These are phyloP conservation scores for Galaxea fascicularis DNA, from an alignment of 92 coral and sea anemone genomes.

Conservation along the genomic window DNA sequence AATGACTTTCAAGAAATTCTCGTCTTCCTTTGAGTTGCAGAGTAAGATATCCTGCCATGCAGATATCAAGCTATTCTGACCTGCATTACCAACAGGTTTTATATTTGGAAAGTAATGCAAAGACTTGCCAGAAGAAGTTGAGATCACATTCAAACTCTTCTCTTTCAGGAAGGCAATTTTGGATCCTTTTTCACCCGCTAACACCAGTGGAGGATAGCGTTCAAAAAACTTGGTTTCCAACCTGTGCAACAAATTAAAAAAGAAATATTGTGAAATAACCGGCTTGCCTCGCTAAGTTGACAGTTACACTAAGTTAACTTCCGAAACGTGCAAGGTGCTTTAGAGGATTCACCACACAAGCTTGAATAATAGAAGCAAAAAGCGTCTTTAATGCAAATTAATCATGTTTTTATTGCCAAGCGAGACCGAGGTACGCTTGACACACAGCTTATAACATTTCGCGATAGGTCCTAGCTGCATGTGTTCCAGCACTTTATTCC, in stretches of 20 bases:
- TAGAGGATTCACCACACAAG: too few relatives aligned
- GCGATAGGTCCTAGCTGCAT: too few relatives aligned
- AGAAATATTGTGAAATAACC: too few relatives aligned
- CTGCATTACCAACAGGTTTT: constrained; percentile 77
- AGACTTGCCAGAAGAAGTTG: constrained; percentile 56
- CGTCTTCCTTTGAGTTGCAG: constrained; percentile 82
- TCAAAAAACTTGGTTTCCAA: constrained; percentile 64
- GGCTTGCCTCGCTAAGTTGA: too few relatives aligned
- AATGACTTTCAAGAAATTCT: constrained; percentile 74
- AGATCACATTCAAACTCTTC: constrained; percentile 63
- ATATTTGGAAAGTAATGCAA: constrained; percentile 37
- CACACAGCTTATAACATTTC: too few relatives aligned
- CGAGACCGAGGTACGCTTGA: too few relatives aligned
- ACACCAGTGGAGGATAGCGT: constrained; percentile 63
- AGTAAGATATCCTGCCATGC: constrained; percentile 53
- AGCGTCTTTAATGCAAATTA: too few relatives aligned
- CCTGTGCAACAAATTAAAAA: constrained; percentile 38
- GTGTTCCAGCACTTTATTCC: too few relatives aligned
- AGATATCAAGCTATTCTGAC: constrained; percentile 75
- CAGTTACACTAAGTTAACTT: too few relatives aligned
- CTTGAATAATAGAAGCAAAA: too few relatives aligned
- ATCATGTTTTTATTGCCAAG: too few relatives aligned
- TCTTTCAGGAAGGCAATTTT: constrained; percentile 70
- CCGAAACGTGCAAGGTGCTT: too few relatives aligned
- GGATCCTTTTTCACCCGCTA: constrained; percentile 73